Evolutionary conservation across 2,113 vertebrate genomes (phyloP).

Genomic region (Cygnus buccinator): DNA sequence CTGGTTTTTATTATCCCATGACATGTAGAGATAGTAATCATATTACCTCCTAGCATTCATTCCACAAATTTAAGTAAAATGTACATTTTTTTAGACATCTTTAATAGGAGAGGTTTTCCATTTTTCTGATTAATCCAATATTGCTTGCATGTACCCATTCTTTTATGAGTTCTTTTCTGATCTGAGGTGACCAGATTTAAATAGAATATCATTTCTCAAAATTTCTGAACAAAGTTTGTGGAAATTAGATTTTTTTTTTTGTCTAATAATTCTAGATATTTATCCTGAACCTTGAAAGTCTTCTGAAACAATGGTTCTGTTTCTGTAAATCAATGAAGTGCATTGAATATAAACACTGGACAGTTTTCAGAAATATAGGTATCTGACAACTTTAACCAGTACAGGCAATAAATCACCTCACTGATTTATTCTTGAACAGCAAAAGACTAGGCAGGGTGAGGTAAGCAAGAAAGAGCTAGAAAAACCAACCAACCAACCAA

Average conservation of each 20-base stretch:
- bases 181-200: not conserved
- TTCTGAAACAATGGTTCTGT: not conserved
- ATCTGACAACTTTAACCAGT: not conserved
- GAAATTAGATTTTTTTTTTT: not conserved
- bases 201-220: not conserved
- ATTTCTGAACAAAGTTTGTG: not conserved
- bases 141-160: not conserved
- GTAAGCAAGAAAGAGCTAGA: not conserved
- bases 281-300: not conserved
- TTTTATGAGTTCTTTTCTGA: not conserved
- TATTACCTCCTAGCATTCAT: not conserved
- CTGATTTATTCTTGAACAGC: not conserved
- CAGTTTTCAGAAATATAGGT: not conserved
- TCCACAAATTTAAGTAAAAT: not conserved
- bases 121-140: not conserved
- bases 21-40: not conserved
- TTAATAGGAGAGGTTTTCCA: not conserved
- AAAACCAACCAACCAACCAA: not conserved
- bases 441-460: not conserved
- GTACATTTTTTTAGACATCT: not conserved
- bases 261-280: not conserved
- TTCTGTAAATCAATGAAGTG: not conserved
- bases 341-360: not conserved
- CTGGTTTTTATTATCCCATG: not conserved
- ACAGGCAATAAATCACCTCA: not conserved